Conservation (phyloP, 2,113 vertebrate genomes). For the Callorhinus ursinus region DNA sequence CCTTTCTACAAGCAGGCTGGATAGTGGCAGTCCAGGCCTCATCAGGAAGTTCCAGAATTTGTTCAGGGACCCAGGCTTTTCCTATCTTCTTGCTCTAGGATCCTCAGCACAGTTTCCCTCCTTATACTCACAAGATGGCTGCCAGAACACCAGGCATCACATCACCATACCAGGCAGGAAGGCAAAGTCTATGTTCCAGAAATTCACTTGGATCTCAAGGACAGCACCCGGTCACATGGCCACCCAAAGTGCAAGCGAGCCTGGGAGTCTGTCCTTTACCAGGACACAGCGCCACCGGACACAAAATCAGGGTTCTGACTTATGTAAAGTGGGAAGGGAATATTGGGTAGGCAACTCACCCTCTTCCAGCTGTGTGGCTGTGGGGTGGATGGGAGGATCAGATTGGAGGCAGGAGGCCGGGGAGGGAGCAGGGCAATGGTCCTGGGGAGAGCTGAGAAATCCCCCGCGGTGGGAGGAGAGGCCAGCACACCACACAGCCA, state of each 20-base stretch:
- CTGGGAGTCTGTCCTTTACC: neutral
- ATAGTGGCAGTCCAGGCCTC: neutral
- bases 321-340: neutral
- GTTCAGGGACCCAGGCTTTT: neutral
- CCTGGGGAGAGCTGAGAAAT: neutral
- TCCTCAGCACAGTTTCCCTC: neutral
- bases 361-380: neutral
- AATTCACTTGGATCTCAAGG: neutral
- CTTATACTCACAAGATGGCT: neutral
- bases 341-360: neutral
- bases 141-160: neutral
- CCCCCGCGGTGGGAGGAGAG: rapidly evolving
- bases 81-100: neutral
- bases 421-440: neutral
- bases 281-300: rapidly evolving
- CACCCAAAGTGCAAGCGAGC: neutral
- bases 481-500: rapidly evolving
- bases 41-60: neutral
- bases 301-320: neutral
- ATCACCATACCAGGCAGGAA: neutral
- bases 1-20: neutral
- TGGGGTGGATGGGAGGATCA: neutral
- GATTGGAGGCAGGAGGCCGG: neutral
- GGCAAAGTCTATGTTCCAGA: neutral
- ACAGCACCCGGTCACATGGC: neutral